Percentiles rank a stretch among this genome's conserved stretches.
Conservation (phyloP, 2,797 vertebrate genomes). For the Urosaurus nigricauda region DNA sequence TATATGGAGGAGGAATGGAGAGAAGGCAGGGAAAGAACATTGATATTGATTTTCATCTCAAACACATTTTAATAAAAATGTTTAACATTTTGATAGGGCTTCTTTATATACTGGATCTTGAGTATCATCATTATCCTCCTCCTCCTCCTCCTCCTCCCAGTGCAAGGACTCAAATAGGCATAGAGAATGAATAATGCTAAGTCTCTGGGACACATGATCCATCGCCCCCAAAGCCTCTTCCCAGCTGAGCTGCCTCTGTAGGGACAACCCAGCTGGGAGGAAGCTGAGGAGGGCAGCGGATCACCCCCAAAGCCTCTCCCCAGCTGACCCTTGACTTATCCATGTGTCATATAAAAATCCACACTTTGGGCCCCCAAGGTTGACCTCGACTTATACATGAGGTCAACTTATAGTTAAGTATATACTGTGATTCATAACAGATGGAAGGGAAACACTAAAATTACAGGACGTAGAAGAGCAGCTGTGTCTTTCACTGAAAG, state of each 20-base stretch:
- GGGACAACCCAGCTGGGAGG: too few relatives aligned
- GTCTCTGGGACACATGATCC: too few relatives aligned
- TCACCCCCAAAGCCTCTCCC: too few relatives aligned
- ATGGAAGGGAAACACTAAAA: neutral
- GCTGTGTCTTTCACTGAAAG: neutral
- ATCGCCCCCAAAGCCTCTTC: too few relatives aligned
- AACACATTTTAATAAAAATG: neutral
- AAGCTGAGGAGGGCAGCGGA: too few relatives aligned
- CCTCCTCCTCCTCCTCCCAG: too few relatives aligned
- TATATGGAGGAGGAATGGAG: neutral
- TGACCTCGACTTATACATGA: too few relatives aligned
- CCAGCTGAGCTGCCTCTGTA: too few relatives aligned
- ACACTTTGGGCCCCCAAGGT: too few relatives aligned
- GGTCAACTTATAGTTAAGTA: too few relatives aligned
- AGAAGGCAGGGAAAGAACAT: neutral
- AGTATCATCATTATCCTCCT: neutral
- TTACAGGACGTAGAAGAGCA: neutral
- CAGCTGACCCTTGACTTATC: too few relatives aligned
- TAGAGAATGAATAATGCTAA: neutral
- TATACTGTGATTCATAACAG: neutral
- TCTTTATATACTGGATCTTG: neutral
- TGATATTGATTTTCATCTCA: neutral
- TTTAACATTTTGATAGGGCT: neutral
- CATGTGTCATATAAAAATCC: too few relatives aligned
- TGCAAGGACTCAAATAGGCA: neutral